Evolutionary conservation across 2,888 invertebrate species (phyloP).

Genomic region (Podotricha telesiphe): DNA sequence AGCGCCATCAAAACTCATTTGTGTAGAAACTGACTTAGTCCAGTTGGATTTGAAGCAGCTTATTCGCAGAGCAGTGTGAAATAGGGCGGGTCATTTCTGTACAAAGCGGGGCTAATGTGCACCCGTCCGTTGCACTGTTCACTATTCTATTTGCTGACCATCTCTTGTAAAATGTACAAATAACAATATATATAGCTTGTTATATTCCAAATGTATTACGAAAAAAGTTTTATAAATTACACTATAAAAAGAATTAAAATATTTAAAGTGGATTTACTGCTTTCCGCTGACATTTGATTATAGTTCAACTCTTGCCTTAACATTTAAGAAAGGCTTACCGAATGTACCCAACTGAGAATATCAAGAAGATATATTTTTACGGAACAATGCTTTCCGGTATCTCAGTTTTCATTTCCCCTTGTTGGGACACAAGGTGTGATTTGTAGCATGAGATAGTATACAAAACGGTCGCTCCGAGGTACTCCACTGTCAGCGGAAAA

Average conservation of each 20-base stretch:
- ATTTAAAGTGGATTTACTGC: too few relatives aligned
- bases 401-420: conserved; percentile 83
- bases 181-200: too few relatives aligned
- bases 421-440: conserved; percentile 80
- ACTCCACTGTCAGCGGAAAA: conserved; percentile 32
- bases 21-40: conserved; percentile 52
- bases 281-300: neutral
- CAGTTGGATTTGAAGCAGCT: conserved; percentile 59
- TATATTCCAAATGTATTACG: too few relatives aligned
- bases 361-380: conserved; percentile 82
- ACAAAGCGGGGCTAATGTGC: conserved; percentile 77
- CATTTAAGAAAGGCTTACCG: conserved; percentile 50
- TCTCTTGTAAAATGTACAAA: conserved; percentile 48
- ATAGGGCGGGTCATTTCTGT: conserved; percentile 73
- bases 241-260: too few relatives aligned
- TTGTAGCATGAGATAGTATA: conserved; percentile 81
- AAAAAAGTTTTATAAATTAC: too few relatives aligned
- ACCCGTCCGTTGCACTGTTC: conserved; percentile 66
- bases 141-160: conserved; percentile 78
- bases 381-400: conserved; percentile 81
- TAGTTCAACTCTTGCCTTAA: neutral
- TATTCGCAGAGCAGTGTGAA: conserved; percentile 73
- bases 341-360: conserved; percentile 76
- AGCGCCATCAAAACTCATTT: conserved; percentile 51
- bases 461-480: conserved; percentile 69